Conservation (phyloP, 2,113 vertebrate species). For the Microcebus jonahi region DNA sequence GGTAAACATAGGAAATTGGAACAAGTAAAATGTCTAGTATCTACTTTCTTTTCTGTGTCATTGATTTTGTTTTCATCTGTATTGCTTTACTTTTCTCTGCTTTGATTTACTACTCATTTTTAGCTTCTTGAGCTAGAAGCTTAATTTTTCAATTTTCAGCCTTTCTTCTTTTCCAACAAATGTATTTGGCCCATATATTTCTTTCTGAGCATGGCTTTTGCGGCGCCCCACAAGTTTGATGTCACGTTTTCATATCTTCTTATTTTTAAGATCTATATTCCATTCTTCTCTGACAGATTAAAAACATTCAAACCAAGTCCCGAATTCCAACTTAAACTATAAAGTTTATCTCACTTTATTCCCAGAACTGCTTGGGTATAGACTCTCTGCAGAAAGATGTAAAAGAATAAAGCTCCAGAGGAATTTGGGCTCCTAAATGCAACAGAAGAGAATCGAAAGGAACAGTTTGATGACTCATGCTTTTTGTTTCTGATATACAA, state of each 20-base stretch:
- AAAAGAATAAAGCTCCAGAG: background rate
- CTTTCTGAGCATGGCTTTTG: background rate
- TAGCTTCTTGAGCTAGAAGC: background rate
- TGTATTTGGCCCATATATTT: background rate
- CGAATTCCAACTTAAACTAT: conserved; percentile 3
- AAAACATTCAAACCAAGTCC: conserved; percentile 40
- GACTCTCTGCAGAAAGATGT: background rate
- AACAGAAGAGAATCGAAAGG: background rate
- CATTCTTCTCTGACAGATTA: background rate
- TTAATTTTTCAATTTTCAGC: background rate
- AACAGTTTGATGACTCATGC: background rate
- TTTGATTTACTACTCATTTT: background rate
- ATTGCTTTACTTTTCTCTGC: background rate
- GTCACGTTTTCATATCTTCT: background rate
- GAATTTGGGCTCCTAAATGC: background rate
- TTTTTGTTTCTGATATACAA: background rate
- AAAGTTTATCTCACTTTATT: conserved; percentile 33
- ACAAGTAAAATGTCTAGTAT: background rate
- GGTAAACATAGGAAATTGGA: background rate
- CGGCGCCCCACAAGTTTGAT: background rate
- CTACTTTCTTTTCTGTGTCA: background rate
- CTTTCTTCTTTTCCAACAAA: background rate
- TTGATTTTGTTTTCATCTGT: background rate
- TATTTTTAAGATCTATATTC: background rate
- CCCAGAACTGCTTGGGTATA: background rate